Conservation (phyloP, 2,888 invertebrate species). For the Scaptomyza cyrtandrae region DNA sequence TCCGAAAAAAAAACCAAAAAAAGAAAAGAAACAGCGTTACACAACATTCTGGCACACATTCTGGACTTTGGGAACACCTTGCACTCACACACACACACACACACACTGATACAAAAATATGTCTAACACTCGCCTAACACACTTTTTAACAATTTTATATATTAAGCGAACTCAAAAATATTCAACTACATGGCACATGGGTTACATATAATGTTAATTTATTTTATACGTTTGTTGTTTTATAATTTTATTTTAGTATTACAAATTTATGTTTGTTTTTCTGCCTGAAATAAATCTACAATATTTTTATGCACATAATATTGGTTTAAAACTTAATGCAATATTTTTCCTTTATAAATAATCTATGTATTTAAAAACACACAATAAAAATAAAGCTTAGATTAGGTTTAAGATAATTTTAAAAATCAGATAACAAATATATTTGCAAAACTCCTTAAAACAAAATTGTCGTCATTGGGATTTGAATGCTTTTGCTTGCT, state of each 20-base stretch:
- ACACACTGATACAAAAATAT: constrained; percentile 21
- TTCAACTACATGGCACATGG: constrained; percentile 45
- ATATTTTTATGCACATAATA: constrained; percentile 60
- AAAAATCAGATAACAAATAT: not conserved
- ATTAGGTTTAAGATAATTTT: constrained; percentile 2
- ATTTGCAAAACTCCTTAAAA: not conserved
- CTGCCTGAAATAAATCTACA: constrained; percentile 56
- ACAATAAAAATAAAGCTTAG: constrained; percentile 16
- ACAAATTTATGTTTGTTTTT: constrained; percentile 33
- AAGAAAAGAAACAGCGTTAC: constrained; percentile 33
- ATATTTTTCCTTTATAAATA: not conserved
- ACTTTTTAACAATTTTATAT: constrained; percentile 5
- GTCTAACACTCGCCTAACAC: constrained; percentile 43
- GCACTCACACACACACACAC: constrained; percentile 40
- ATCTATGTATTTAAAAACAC: constrained; percentile 12
- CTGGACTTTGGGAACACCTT: constrained; percentile 69
- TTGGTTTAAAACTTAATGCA: constrained; percentile 23
- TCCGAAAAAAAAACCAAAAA: constrained; percentile 10
- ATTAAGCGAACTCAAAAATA: constrained; percentile 28
- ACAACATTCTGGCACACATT: constrained; percentile 49
- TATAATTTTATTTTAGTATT: constrained; percentile 13
- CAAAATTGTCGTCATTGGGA: not conserved
- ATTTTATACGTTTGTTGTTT: not conserved
- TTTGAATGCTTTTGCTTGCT: not conserved
- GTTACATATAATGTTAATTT: constrained; percentile 27